A percentile compares a stretch with the other conserved stretches of the same genome.
Conservation (phyloP, 2,888 invertebrate species). For the Lasioglossum calceatum region DNA sequence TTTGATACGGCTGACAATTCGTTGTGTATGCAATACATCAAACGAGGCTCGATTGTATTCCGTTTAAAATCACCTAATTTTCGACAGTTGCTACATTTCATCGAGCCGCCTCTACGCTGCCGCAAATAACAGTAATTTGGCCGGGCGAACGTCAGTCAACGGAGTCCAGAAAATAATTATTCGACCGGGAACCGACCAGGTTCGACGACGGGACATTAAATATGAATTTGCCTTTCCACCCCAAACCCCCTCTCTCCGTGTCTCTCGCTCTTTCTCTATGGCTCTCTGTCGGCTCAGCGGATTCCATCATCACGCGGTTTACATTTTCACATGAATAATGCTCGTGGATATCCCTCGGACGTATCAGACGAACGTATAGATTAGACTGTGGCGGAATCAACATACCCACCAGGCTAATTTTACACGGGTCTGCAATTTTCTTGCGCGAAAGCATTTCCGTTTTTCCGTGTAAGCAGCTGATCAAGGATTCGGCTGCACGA, state of each 20-base stretch:
- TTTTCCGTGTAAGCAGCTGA: neutral
- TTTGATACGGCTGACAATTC: conserved; percentile 54
- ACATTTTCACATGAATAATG: conserved; percentile 33
- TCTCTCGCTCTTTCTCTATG: neutral
- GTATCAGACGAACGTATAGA: conserved; percentile 6
- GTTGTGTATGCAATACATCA: conserved; percentile 48
- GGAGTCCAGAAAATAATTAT: conserved; percentile 63
- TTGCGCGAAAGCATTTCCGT: neutral
- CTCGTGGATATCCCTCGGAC: neutral
- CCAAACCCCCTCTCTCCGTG: neutral
- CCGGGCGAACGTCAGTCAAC: conserved; percentile 51
- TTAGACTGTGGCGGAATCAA: conserved; percentile 34
- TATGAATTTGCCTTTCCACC: conserved; percentile 49
- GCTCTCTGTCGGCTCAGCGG: conserved; percentile 3
- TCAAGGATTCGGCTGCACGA: neutral
- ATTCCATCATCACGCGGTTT: conserved; percentile 49
- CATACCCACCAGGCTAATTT: neutral
- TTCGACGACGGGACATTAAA: conserved; percentile 55
- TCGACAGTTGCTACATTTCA: conserved; percentile 55
- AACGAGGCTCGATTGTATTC: conserved; percentile 38
- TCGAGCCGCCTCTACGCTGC: conserved; percentile 25
- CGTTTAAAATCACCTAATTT: conserved; percentile 63
- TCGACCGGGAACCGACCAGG: conserved; percentile 26
- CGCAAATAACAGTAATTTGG: conserved; percentile 61
- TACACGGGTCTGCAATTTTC: conserved; percentile 11